Conservation (phyloP, 1,140 invertebrate species). For the Piezodorus guildinii region DNA sequence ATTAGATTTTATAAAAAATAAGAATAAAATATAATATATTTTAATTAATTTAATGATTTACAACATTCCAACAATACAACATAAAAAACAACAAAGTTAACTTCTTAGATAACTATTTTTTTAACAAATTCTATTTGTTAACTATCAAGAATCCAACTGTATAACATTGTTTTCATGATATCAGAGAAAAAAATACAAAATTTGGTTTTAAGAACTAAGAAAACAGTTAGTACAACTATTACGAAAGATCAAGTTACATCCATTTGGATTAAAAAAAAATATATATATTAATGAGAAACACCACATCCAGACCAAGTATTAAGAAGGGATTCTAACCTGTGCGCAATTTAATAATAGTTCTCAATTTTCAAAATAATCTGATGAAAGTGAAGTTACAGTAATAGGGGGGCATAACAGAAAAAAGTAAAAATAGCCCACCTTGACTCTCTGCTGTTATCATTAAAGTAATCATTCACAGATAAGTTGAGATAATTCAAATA, state of each 20-base stretch:
- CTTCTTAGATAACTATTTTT: no score
- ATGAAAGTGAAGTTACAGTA: no score
- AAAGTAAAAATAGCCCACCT: slow-evolving; percentile 12
- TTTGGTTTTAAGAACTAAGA: background rate
- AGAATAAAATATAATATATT: no score
- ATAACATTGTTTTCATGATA: slow-evolving; percentile 30
- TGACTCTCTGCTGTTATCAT: background rate
- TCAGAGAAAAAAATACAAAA: background rate
- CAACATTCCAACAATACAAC: no score
- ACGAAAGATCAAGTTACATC: background rate
- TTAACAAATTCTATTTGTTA: no score
- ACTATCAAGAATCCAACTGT: no score
- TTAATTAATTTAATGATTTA: no score
- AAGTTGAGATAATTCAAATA: background rate
- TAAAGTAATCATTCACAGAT: background rate
- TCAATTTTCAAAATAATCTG: background rate
- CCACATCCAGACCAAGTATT: background rate
- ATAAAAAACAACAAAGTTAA: no score
- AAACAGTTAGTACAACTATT: background rate
- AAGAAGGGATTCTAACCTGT: background rate
- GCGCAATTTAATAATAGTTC: background rate
- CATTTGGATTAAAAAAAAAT: background rate
- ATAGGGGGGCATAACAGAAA: background rate
- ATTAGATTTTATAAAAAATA: no score
- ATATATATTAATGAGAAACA: background rate